These are phyloP conservation scores for Theretra japonica DNA, from an alignment of 2,888 invertebrate species.

Conservation along the genomic window DNA sequence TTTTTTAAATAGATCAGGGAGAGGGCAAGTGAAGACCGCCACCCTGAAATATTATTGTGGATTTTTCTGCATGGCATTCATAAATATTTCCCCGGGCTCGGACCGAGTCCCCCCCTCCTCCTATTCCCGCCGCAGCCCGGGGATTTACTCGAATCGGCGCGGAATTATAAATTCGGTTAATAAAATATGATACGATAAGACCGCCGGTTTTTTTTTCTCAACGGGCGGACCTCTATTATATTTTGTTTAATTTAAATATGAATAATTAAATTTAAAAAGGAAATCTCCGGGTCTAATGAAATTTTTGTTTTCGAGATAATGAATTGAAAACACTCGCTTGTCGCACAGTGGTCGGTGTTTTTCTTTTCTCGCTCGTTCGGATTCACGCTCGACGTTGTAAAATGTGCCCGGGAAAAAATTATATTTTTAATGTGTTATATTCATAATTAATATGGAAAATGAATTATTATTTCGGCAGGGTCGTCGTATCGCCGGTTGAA, in stretches of 20 bases:
- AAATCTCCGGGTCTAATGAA: conserved; percentile 83
- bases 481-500: conserved; percentile 19
- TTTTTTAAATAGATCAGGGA: conserved; percentile 84
- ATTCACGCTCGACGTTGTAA: conserved; percentile 73
- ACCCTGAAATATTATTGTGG: conserved; percentile 84
- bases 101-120: conserved; percentile 44
- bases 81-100: conserved; percentile 78
- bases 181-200: conserved; percentile 85
- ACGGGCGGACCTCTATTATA: conserved; percentile 81
- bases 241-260: conserved; percentile 85
- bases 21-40: conserved; percentile 80
- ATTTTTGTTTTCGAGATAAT: conserved; percentile 85
- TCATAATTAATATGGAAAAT: conserved; percentile 67
- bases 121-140: conserved; percentile 47
- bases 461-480: conserved; percentile 20
- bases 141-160: conserved; percentile 80
- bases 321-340: conserved; percentile 82
- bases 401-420: conserved; percentile 58
- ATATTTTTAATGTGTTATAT: conserved; percentile 62
- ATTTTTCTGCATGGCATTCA: conserved; percentile 84
- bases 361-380: conserved; percentile 81
- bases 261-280: conserved; percentile 84
- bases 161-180: conserved; percentile 84
- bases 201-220: conserved; percentile 67
- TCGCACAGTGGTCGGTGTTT: conserved; percentile 70